A percentile compares a stretch with the other conserved stretches of the same genome.
Evolutionary conservation across 2,888 invertebrate genomes (phyloP).

Genomic region (Caenorhabditis doughertyi): DNA sequence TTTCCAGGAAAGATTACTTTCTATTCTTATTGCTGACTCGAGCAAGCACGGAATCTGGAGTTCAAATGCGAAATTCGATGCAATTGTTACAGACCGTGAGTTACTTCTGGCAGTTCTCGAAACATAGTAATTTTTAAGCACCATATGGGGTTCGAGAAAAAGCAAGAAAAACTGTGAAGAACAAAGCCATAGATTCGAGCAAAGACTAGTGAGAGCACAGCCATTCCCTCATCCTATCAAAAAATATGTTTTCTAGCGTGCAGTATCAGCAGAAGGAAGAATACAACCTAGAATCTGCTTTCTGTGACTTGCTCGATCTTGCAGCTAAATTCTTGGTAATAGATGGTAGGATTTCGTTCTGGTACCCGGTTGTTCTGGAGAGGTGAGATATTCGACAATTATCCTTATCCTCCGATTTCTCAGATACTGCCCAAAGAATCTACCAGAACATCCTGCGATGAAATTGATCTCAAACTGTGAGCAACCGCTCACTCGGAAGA

Average conservation of each 20-base stretch:
- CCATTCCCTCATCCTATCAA: not conserved
- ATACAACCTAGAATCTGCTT: conserved; percentile 87
- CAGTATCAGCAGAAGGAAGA: conserved; percentile 87
- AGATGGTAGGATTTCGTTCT: conserved; percentile 92
- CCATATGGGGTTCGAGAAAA: conserved; percentile 98
- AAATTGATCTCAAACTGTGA: conserved; percentile 91
- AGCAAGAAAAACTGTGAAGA: conserved; percentile 89
- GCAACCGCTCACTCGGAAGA: conserved; percentile 87
- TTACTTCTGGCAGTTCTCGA: not conserved
- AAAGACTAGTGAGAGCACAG: conserved; percentile 25
- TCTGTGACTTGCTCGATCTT: conserved; percentile 89
- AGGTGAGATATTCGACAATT: conserved; percentile 78
- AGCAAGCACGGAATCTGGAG: conserved; percentile 88
- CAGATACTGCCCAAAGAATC: conserved; percentile 85
- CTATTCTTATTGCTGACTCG: conserved; percentile 94
- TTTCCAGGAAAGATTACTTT: conserved; percentile 86
- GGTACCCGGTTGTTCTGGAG: conserved; percentile 93
- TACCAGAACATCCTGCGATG: conserved; percentile 91
- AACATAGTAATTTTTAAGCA: conserved; percentile 86
- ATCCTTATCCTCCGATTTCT: not conserved
- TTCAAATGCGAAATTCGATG: conserved; percentile 89
- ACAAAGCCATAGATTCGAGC: conserved; percentile 20
- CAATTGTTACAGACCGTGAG: conserved; percentile 92
- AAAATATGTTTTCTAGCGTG: conserved; percentile 27
- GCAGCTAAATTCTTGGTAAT: conserved; percentile 89